phyloP scores from a whole-genome alignment of 2,113 vertebrate genomes.

The Dicaeum eximium region DNA sequence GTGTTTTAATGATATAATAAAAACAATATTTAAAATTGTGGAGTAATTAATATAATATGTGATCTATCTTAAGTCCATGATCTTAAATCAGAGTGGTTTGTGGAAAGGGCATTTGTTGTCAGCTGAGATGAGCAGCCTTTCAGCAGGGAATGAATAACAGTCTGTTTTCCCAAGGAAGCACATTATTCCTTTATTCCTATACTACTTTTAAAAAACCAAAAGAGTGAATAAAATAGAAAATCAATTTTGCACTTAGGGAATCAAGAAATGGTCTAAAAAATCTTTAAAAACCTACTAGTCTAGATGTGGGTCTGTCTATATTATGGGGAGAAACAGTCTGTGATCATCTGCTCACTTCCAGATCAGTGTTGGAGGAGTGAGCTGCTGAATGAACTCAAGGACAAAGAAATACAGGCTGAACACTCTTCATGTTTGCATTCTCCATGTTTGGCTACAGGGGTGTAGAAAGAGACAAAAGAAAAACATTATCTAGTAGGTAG shows the following conservation, averaged over 20 bases:
- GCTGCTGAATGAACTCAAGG: background rate
- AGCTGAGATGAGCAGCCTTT: background rate
- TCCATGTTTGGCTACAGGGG: background rate
- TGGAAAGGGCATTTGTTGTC: background rate
- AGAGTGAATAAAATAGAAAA: background rate
- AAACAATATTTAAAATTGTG: background rate
- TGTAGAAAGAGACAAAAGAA: background rate
- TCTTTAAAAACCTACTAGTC: background rate
- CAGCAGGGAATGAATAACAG: background rate
- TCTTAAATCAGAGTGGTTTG: background rate
- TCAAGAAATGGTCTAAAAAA: background rate
- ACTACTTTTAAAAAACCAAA: background rate
- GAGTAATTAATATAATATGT: background rate
- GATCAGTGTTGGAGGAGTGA: background rate
- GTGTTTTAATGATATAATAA: background rate
- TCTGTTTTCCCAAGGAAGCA: background rate
- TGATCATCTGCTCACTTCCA: background rate
- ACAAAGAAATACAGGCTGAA: background rate
- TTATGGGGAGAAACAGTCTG: background rate
- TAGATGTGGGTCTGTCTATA: background rate
- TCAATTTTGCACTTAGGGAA: background rate
- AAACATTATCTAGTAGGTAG: background rate
- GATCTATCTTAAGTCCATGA: background rate
- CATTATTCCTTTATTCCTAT: background rate
- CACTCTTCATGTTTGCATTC: background rate